Conservation (phyloP, 2,113 vertebrate genomes). For the Cyphomyrus plagiostoma region DNA sequence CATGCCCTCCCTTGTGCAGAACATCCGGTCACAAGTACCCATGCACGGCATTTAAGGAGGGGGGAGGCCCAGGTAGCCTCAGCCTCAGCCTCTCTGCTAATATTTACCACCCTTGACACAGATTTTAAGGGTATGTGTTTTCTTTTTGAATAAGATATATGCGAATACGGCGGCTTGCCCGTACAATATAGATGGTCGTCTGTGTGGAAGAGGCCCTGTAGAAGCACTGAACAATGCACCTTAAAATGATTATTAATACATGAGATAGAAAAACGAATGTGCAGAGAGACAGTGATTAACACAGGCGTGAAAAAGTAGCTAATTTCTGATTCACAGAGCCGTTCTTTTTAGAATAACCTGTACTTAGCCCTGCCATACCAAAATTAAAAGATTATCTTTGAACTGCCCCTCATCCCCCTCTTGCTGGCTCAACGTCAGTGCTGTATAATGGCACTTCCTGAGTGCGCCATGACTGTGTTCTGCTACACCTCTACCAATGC, state of each 20-base stretch:
- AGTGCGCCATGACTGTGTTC: background rate
- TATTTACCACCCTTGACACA: background rate
- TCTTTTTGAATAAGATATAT: background rate
- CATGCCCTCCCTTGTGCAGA: background rate
- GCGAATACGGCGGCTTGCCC: background rate
- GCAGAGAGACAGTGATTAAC: slow-evolving; percentile 40
- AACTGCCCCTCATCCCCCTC: background rate
- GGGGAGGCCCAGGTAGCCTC: background rate
- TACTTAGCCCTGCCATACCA: slow-evolving; percentile 32
- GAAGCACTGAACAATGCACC: slow-evolving; percentile 25
- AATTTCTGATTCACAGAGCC: slow-evolving; percentile 33
- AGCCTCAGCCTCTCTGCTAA: background rate
- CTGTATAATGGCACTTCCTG: background rate
- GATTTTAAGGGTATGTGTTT: background rate
- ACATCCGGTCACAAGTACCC: background rate
- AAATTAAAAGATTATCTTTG: slow-evolving; percentile 25
- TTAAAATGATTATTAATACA: slow-evolving; percentile 47
- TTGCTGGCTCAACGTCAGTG: background rate
- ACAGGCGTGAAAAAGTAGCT: slow-evolving; percentile 26
- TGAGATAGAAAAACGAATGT: slow-evolving; percentile 41
- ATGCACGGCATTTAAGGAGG: background rate
- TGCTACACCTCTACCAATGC: background rate
- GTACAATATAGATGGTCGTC: background rate
- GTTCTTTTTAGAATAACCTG: slow-evolving; percentile 17
- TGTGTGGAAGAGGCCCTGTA: background rate